Evolutionary conservation across 2,888 invertebrate species (phyloP).

Genomic region (Mellilla xanthometata): DNA sequence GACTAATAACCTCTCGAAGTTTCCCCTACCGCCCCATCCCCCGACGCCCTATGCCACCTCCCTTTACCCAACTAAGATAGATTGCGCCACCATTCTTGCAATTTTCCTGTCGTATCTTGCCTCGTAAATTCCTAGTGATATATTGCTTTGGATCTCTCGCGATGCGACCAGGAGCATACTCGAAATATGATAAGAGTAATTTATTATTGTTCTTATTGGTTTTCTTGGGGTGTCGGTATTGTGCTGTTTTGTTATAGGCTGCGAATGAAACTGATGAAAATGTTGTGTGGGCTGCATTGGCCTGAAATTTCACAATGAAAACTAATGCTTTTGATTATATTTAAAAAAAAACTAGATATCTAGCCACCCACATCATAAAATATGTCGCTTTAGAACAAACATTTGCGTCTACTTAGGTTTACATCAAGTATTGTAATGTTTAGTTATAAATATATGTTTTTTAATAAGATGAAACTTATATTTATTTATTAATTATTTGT

Average conservation of each 20-base stretch:
- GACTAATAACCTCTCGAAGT: conserved; percentile 84
- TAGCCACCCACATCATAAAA: too few relatives aligned
- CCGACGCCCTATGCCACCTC: conserved; percentile 68
- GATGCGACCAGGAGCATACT: conserved; percentile 83
- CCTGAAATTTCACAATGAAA: too few relatives aligned
- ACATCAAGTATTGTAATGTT: too few relatives aligned
- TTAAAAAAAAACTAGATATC: too few relatives aligned
- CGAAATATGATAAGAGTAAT: conserved; percentile 83
- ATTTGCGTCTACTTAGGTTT: too few relatives aligned
- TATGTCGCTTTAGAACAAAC: too few relatives aligned
- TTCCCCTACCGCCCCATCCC: conserved; percentile 69
- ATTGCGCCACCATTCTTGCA: conserved; percentile 96
- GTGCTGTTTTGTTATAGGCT: conserved; percentile 49
- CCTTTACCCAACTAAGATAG: conserved; percentile 90
- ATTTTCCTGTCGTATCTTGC: conserved; percentile 96
- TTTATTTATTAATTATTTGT: too few relatives aligned
- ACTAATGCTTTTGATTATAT: too few relatives aligned
- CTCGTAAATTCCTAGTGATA: conserved; percentile 93
- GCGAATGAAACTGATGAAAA: too few relatives aligned
- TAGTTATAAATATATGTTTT: not conserved
- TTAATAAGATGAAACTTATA: too few relatives aligned
- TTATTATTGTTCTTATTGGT: conserved; percentile 83
- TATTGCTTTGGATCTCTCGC: conserved; percentile 86
- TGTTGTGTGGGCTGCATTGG: too few relatives aligned
- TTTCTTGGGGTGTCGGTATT: conserved; percentile 68